These are phyloP conservation scores for Brachypodius melanocephalos DNA, from an alignment of 2,113 vertebrate species.

Conservation along the genomic window DNA sequence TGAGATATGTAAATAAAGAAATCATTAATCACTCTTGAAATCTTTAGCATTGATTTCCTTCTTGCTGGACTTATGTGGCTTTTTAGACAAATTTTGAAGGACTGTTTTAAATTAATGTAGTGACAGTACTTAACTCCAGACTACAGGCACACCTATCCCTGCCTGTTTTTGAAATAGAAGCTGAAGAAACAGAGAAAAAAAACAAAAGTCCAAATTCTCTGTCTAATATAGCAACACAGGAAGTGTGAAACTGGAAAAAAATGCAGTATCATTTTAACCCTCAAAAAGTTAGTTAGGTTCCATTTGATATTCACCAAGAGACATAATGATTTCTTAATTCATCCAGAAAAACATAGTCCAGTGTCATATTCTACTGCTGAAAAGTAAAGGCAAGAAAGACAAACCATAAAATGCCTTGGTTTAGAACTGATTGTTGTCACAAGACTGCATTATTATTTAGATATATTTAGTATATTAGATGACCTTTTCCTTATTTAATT, in stretches of 20 bases:
- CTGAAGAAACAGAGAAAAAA: neutral
- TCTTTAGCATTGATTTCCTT: neutral
- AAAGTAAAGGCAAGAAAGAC: neutral
- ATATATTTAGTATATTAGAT: neutral
- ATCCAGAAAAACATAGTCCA: neutral
- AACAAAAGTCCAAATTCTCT: neutral
- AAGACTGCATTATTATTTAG: neutral
- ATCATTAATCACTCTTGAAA: neutral
- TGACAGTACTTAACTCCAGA: neutral
- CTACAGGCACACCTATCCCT: neutral
- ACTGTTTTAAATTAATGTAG: neutral
- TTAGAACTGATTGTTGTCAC: neutral
- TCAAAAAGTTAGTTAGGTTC: neutral
- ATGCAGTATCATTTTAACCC: neutral
- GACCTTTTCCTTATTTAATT: neutral
- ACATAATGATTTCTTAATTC: neutral
- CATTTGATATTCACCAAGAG: neutral
- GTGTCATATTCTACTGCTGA: neutral
- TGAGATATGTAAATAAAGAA: neutral
- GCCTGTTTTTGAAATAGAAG: neutral
- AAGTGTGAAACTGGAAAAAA: neutral
- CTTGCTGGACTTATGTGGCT: neutral
- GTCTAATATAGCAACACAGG: neutral
- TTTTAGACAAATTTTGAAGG: neutral
- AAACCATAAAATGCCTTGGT: accelerated